phyloP scores from a whole-genome alignment of 2,797 vertebrate species.

The Leptoclinus maculatus region DNA sequence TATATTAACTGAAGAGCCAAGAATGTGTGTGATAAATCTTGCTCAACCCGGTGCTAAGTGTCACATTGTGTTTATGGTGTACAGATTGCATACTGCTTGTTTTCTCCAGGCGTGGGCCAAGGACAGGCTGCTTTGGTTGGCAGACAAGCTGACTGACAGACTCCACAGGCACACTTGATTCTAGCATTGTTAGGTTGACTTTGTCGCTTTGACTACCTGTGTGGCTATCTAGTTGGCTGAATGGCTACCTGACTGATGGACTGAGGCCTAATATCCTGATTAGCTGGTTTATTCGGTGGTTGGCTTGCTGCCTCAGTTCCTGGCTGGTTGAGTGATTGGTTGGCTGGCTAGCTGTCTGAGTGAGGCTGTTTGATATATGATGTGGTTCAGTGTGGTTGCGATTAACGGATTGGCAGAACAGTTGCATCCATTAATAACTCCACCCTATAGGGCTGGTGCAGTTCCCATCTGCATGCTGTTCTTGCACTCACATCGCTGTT shows the following conservation, averaged over 20 bases:
- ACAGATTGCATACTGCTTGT: constrained; percentile 75
- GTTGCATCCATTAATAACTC: constrained; percentile 78
- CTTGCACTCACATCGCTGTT: constrained; percentile 49
- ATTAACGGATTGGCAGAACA: constrained; percentile 80
- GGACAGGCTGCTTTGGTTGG: constrained; percentile 51
- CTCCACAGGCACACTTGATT: constrained; percentile 36
- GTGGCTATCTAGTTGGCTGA: constrained; percentile 37
- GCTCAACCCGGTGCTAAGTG: constrained; percentile 69
- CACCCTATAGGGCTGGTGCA: constrained; percentile 60
- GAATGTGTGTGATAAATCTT: constrained; percentile 74
- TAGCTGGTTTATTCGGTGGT: constrained; percentile 60
- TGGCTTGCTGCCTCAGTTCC: constrained; percentile 66
- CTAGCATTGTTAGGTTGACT: constrained; percentile 39
- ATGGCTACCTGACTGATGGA: constrained; percentile 47
- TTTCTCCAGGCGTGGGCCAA: constrained; percentile 62
- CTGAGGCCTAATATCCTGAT: constrained; percentile 54
- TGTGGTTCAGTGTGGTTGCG: constrained; percentile 73
- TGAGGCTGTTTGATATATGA: constrained; percentile 77
- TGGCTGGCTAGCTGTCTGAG: constrained; percentile 69
- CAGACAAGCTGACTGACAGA: constrained; percentile 39
- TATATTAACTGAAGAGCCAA: constrained; percentile 66
- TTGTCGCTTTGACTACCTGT: constrained; percentile 55
- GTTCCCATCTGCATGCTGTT: constrained; percentile 43
- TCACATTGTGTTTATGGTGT: constrained; percentile 79
- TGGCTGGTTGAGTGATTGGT: constrained; percentile 73